A percentile compares a stretch with the other conserved stretches of the same genome.
Evolutionary conservation across 2,113 vertebrate genomes (phyloP).

Genomic region (Phaethornis superciliosus): DNA sequence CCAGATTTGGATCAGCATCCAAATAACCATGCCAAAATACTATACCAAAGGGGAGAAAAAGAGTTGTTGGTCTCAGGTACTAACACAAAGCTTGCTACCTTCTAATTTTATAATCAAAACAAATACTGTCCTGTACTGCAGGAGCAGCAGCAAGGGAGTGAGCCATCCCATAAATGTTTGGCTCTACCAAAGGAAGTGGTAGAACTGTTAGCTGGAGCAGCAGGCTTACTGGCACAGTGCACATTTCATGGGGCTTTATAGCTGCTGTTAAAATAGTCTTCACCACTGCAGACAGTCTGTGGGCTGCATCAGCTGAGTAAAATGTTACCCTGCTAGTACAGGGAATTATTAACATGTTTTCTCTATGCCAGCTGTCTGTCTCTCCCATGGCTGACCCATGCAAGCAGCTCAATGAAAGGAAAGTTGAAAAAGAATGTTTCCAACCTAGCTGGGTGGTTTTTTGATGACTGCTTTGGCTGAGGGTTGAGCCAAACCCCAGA

Average conservation of each 20-base stretch:
- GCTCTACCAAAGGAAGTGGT: slow-evolving; percentile 35
- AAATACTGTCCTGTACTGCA: neutral
- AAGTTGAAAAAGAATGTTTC: neutral
- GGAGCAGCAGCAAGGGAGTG: neutral
- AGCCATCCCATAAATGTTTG: neutral
- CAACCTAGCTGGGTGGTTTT: neutral
- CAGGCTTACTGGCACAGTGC: slow-evolving; percentile 18
- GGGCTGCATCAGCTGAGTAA: neutral
- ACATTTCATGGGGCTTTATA: neutral
- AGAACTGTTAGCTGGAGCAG: slow-evolving; percentile 36
- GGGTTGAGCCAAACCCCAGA: neutral
- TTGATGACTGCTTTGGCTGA: neutral
- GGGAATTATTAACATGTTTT: neutral
- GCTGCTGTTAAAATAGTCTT: slow-evolving; percentile 21
- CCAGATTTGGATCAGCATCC: neutral
- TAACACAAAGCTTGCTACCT: neutral
- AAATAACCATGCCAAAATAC: neutral
- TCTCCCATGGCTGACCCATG: neutral
- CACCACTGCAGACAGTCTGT: slow-evolving; percentile 21
- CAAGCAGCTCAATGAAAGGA: neutral
- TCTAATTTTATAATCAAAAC: slow-evolving; percentile 1
- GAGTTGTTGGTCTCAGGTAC: neutral
- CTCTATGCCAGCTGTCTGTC: neutral
- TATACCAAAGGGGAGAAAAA: neutral
- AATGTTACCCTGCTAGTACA: neutral